A percentile compares a stretch with the other conserved stretches of the same genome.
phyloP scores from a whole-genome alignment of 2,888 invertebrate species.

The Nymphalis polychloros region DNA sequence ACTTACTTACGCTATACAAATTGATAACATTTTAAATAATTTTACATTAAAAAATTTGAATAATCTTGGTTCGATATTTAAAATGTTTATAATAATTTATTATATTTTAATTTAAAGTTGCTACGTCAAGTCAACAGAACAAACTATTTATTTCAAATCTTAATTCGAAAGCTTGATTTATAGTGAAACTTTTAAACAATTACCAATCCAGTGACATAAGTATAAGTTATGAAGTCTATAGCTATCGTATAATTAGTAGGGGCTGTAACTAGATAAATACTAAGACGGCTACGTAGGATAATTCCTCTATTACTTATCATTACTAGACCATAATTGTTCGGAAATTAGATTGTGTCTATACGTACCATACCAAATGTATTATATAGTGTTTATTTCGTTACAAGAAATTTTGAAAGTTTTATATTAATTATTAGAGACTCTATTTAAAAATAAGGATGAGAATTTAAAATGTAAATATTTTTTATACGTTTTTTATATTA shows the following conservation, averaged over 20 bases:
- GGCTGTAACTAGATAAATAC: constrained; percentile 13
- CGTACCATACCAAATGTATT: not conserved
- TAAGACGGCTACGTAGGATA: constrained; percentile 9
- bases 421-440: too few species aligned
- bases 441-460: too few species aligned
- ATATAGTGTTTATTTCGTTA: not conserved
- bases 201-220: not conserved
- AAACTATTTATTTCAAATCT: too few species aligned
- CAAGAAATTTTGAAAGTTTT: too few species aligned
- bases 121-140: too few species aligned
- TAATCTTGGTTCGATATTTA: not conserved
- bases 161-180: not conserved
- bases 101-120: not conserved
- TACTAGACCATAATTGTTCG: constrained; percentile 8
- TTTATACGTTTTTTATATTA: too few species aligned
- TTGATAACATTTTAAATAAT: too few species aligned
- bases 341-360: not conserved
- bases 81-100: not conserved
- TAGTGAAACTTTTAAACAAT: not conserved
- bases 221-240: not conserved
- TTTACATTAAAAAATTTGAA: too few species aligned
- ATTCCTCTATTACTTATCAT: constrained; percentile 16
- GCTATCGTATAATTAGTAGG: constrained; percentile 15
- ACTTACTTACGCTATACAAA: too few species aligned
- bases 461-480: too few species aligned